Conservation (phyloP, 2,113 vertebrate genomes). For the Percina caprodes region DNA sequence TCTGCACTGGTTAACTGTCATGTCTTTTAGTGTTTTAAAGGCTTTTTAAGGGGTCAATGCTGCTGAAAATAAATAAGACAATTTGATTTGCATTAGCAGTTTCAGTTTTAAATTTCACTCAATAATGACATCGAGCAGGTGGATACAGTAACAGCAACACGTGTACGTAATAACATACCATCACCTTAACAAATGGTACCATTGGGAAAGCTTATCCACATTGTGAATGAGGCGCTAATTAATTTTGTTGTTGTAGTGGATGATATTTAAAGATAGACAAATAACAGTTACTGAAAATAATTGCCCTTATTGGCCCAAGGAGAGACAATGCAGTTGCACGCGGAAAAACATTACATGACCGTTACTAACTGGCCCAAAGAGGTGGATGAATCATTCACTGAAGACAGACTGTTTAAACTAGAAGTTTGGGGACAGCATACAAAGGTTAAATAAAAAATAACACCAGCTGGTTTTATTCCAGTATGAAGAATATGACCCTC, state of each 20-base stretch:
- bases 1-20: background rate
- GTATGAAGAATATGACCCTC: slow-evolving; percentile 9
- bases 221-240: background rate
- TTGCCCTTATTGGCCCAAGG: background rate
- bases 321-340: background rate
- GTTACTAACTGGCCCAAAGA: slow-evolving; percentile 23
- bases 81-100: background rate
- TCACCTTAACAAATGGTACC: background rate
- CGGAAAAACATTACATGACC: slow-evolving; percentile 25
- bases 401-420: slow-evolving; percentile 40
- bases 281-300: background rate
- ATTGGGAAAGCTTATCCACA: background rate
- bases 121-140: background rate
- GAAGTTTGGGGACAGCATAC: background rate
- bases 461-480: background rate
- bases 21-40: background rate
- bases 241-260: background rate
- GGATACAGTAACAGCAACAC: too few species aligned
- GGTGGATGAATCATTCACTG: slow-evolving; percentile 15
- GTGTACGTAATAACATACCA: background rate
- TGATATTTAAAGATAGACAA: background rate
- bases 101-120: background rate
- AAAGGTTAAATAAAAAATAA: background rate
- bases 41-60: background rate
- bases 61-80: background rate